These are phyloP conservation scores for Papilio glaucus DNA, from an alignment of 1,140 invertebrate species.

Conservation along the genomic window DNA sequence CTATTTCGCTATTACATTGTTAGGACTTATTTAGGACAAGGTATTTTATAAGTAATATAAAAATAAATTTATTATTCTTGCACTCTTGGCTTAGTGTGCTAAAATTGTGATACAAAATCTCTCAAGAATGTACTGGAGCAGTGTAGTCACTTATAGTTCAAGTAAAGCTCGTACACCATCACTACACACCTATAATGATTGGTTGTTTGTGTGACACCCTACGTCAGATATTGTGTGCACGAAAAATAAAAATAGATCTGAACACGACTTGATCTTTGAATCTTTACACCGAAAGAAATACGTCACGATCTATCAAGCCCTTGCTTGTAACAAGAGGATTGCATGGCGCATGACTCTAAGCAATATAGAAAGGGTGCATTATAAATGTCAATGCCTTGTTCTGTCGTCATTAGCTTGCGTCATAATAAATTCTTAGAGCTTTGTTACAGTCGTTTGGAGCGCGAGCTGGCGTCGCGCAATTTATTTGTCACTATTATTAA, in stretches of 20 bases:
- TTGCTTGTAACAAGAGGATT: neutral
- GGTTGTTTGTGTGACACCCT: neutral
- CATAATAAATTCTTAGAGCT: slow-evolving; percentile 13
- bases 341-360: slow-evolving; percentile 9
- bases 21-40: neutral
- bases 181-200: neutral
- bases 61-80: too few relatives aligned
- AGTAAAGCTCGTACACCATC: neutral
- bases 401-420: slow-evolving; percentile 13
- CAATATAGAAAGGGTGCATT: neutral
- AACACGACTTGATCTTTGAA: neutral
- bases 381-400: slow-evolving; percentile 11
- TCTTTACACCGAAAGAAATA: neutral
- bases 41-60: neutral
- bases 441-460: neutral
- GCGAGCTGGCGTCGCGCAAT: neutral
- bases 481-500: slow-evolving; percentile 15
- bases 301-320: neutral
- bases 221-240: neutral
- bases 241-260: neutral
- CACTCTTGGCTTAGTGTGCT: too few relatives aligned
- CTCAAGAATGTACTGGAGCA: too few relatives aligned
- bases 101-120: too few relatives aligned
- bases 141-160: too few relatives aligned
- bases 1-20: neutral